Evolutionary conservation across 1,140 invertebrate species (phyloP), one percentile per base, ranked within the genome.

Genomic region (Aphaenogaster rudis): DNA sequence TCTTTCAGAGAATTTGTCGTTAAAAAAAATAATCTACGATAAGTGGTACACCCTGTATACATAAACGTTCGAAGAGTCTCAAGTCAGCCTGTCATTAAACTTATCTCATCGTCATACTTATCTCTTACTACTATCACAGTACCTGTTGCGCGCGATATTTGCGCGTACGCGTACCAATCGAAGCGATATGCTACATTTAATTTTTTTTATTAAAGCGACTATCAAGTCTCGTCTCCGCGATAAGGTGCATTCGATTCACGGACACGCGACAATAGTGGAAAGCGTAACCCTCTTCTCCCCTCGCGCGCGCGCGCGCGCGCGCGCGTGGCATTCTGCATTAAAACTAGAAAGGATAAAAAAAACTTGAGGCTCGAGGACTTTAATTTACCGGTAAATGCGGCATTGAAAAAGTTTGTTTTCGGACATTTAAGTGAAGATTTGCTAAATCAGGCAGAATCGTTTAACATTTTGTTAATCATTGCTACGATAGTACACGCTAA

Each of bases 91-190:
- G 54, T 88, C 39, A 39, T 42, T 76, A 48, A 7, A 42, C 86
- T 86, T 86, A 89, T 89, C 88, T 67, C 48, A 50, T 39, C 17
- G 33, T 64, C 28, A 13, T 11, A n/a, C 57, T 90, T 90, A 90
- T 90, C 88, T 89, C 33, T n/a, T 42, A 52, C 33, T 82, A 86
- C 52, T 87, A 82, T 87, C 71, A n/a, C 28, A 39, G 28, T 33
- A 36, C 39, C 52, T 78, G 59, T 59, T 5, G 13, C 13, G 42
- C 5, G 15, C 21, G 57, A 84, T 52, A 52, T 33, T 15, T n/a
- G 11, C 52, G 45, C 8, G 28, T 59, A 64, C 11, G 8, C 21
- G 13, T 50, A 15, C 21, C 17, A 39, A 64, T 87, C 63, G 9
- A 1, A 15, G 9, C 4, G 39, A 59, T 13, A 36, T 0, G 48